A percentile compares a stretch with the other conserved stretches of the same genome.
phyloP scores from a whole-genome alignment of 1,140 invertebrate species.

The Acarapis woodi region DNA sequence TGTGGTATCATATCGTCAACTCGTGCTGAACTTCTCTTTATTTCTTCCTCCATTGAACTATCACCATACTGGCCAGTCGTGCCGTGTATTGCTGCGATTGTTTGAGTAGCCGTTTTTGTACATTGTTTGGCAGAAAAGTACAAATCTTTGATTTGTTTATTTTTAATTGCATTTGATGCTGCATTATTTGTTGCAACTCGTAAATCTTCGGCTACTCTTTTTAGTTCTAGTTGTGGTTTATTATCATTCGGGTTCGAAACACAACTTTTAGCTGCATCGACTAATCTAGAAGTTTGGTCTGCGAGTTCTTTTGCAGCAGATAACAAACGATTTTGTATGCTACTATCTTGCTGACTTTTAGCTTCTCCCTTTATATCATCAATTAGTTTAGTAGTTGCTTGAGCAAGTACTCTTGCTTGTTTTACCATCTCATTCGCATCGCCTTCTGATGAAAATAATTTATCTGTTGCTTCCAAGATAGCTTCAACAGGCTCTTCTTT shows the following conservation, averaged over 20 bases:
- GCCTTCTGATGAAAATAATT: slow-evolving; percentile 45
- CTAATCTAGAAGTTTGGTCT: slow-evolving; percentile 67
- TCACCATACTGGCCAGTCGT: slow-evolving; percentile 38
- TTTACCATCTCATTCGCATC: slow-evolving; percentile 72
- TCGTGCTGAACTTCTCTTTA: slow-evolving; percentile 38
- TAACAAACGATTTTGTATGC: slow-evolving; percentile 55
- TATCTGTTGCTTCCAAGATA: slow-evolving; percentile 64
- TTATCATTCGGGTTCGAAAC: slow-evolving; percentile 53
- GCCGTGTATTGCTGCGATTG: slow-evolving; percentile 42
- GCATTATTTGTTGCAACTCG: slow-evolving; percentile 56
- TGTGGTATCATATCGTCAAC: slow-evolving; percentile 49
- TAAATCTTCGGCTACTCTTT: slow-evolving; percentile 51
- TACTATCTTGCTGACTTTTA: slow-evolving; percentile 50
- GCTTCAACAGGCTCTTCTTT: slow-evolving; percentile 61
- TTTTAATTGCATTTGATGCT: slow-evolving; percentile 40
- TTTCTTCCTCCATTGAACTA: slow-evolving; percentile 30
- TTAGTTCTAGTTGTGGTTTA: slow-evolving; percentile 46
- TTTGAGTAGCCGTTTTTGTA: slow-evolving; percentile 39
- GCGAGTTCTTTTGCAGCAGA: slow-evolving; percentile 74
- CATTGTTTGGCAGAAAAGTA: slow-evolving; percentile 21
- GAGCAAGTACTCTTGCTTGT: slow-evolving; percentile 64
- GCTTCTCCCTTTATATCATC: slow-evolving; percentile 58
- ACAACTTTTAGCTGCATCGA: slow-evolving; percentile 77
- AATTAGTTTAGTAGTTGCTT: slow-evolving; percentile 14
- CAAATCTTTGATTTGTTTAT: slow-evolving; percentile 39